A percentile compares a stretch with the other conserved stretches of the same genome.
Evolutionary conservation across 2,113 vertebrate genomes (phyloP).

Genomic region (Hylia prasina): DNA sequence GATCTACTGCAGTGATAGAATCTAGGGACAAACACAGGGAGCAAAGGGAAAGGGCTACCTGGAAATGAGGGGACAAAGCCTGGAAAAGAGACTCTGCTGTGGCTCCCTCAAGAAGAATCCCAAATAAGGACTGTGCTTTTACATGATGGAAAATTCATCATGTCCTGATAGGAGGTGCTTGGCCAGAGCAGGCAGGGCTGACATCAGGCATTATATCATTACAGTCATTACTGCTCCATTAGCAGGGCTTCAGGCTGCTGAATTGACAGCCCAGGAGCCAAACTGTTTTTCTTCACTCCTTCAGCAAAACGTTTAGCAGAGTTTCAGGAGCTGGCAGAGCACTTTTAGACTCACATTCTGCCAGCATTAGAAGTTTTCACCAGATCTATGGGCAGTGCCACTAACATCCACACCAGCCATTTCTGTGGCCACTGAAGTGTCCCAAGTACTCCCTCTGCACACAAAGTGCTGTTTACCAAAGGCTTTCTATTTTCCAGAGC

Average conservation of each 20-base stretch:
- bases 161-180: conserved; percentile 19
- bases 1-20: neutral
- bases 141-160: conserved; percentile 13
- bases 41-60: neutral
- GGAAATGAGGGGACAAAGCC: neutral
- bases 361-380: neutral
- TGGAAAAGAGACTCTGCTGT: neutral
- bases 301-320: conserved; percentile 36
- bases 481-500: neutral
- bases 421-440: neutral
- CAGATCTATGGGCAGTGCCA: neutral
- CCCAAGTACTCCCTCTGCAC: neutral
- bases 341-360: neutral
- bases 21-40: neutral
- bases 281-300: conserved; percentile 48
- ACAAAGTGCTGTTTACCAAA: neutral
- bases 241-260: conserved; percentile 39
- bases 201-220: conserved; percentile 42
- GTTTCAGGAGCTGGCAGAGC: neutral
- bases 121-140: neutral
- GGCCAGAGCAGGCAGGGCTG: conserved; percentile 25
- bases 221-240: conserved; percentile 71
- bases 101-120: neutral
- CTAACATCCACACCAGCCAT: neutral
- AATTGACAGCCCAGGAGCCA: conserved; percentile 59